Evolutionary conservation across 2,888 invertebrate species (phyloP), one percentile per base, ranked within the genome.

Genomic region (Meiosimyza platycephala): DNA sequence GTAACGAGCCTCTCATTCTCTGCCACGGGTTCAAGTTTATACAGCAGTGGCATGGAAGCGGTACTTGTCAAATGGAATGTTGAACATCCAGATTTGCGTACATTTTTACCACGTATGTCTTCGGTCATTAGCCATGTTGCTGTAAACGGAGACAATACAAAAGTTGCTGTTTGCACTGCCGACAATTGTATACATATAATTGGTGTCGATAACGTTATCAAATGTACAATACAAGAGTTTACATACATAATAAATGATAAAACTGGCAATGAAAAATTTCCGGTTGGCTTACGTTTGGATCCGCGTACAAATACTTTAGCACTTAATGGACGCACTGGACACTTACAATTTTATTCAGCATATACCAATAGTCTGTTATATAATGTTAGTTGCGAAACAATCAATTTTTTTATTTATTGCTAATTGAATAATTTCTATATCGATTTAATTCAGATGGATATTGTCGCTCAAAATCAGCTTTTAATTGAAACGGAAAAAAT

Each of bases 21-120:
- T 13, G 79, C 83, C 2, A 79, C 85, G 85, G 94, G 94, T 22
- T 90, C 90, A 12, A 89, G 90, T 77, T 90, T 95, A 83, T 92
- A 91, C 79, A 93, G 93, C 79, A 94, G 94, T 11, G 95, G 93
- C n/a, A 89, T 89, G 63, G 95, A 95, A 85, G 90, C 91, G 80
- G 94, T 94, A 0, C 85, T 95, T 67, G 94, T 95, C 0, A 92
- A 92, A 83, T 95, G 95, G 95, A 88, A 89, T 68, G 76, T 91
- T 28, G 86, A 88, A 52, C 88, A 89, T 78, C 85, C 89, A 0
- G 83, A 88, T 6, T n/a, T 79, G 0, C 81, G 86, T 0, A 86
- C 89, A 40, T 93, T 91, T 84, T 81, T 94, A 63, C 95, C 95
- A 1, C 90, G 95, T 66, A 87, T 95, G 78, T 90, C 93, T 3